Evolutionary conservation across 2,888 invertebrate genomes (phyloP), one percentile per base, ranked within the genome.

Genomic region (Parnassius orleans): DNA sequence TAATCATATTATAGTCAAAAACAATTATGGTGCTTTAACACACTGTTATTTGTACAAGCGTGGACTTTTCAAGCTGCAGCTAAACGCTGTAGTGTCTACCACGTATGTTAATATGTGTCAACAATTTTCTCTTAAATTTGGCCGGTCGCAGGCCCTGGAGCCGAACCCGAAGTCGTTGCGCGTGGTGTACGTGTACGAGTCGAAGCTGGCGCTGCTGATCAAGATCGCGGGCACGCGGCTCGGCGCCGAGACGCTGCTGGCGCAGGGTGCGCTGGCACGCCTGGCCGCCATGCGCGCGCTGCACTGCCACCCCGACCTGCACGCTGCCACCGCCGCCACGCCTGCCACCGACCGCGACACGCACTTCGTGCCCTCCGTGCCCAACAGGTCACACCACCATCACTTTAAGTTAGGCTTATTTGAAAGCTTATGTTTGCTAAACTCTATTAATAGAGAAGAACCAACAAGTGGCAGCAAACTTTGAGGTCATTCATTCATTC

Each of bases 111-210:
- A 33, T 33, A 33, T 33, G 33, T 33, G 33, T 33, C 7, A 33
- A 33, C 33, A 33, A 0, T 7, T 33, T 33, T 33, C 2, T 33
- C 33, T 7, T 33, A 33, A 7, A 33, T 7, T 33, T 44, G 2
- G 42, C 10, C 10, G 19, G 33, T 41, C 2, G 0, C 77, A 90
- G 77, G 93, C 95, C n/a, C 75, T 96, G 53, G 94, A 95, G 71
- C 93, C 93, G 12, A 93, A 90, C 67, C 94, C 95, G 0, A 93
- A 93, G 56, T 94, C 94, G 2, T 90, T 98, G 52, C 93, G 95
- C 61, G 94, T 95, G 0, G 85, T 98, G 0, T 98, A 97, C 87
- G 93, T 97, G 14, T 98, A 97, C 85, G 96, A 97, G 81, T 95
- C 97, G 0, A 96, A 97, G 88, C 95, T 98, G 95, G 94, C 96